A percentile compares a stretch with the other conserved stretches of the same genome.
phyloP scores from a whole-genome alignment of 2,797 vertebrate genomes.

The Hydrocynus forskahlii region DNA sequence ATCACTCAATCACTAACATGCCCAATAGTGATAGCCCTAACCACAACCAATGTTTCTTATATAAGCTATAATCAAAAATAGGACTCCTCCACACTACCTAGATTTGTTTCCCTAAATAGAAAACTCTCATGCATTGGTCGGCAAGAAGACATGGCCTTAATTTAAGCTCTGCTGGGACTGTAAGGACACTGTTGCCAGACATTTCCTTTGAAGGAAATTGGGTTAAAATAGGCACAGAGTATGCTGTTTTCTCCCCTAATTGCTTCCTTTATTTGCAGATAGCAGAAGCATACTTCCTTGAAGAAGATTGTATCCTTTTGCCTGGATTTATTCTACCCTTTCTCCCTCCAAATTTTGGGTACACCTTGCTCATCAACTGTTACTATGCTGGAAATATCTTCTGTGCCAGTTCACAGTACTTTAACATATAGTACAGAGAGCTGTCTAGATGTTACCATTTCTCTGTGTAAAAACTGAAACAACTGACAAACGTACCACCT shows the following conservation, averaged over 20 bases:
- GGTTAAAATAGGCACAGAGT: constrained; percentile 1
- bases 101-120: background rate
- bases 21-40: background rate
- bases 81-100: background rate
- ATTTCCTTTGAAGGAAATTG: constrained; percentile 4
- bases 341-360: background rate
- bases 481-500: background rate
- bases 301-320: constrained; percentile 82
- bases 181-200: background rate
- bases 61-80: background rate
- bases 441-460: background rate
- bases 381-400: no score
- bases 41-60: background rate
- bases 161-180: constrained; percentile 8
- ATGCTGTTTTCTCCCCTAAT: constrained; percentile 18
- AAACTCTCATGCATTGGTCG: background rate
- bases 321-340: background rate
- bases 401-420: no score
- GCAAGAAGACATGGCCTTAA: constrained; percentile 11
- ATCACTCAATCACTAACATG: background rate
- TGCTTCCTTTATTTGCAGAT: constrained; percentile 66
- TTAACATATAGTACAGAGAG: background rate
- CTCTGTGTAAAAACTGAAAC: background rate
- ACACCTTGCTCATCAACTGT: background rate
- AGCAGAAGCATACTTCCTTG: constrained; percentile 75